Evolutionary conservation across 2,888 invertebrate species (phyloP).

Genomic region (Oithona nana): DNA sequence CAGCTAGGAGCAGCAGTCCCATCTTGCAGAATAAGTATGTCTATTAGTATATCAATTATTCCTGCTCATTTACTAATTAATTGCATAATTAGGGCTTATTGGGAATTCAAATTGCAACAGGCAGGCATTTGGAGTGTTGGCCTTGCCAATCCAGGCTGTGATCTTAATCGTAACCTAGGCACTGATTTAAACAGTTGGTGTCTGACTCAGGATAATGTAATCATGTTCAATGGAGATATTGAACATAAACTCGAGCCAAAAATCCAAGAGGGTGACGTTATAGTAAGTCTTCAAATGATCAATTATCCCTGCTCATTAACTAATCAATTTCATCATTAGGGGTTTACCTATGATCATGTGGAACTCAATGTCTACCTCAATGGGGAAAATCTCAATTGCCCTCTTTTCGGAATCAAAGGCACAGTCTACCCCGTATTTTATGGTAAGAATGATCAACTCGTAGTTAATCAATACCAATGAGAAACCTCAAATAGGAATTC

Average conservation of each 20-base stretch:
- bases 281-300: constrained; percentile 33
- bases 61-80: too few relatives aligned
- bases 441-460: constrained; percentile 38
- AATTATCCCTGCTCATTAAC: background rate
- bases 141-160: constrained; percentile 40
- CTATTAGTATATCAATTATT: too few relatives aligned
- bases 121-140: constrained; percentile 75
- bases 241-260: constrained; percentile 3
- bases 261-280: constrained; percentile 8
- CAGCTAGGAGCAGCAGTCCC: constrained; percentile 78
- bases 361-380: constrained; percentile 86
- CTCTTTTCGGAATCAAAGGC: constrained; percentile 69
- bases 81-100: too few relatives aligned
- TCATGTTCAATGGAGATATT: background rate
- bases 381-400: constrained; percentile 64
- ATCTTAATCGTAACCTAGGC: constrained; percentile 8
- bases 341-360: constrained; percentile 85
- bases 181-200: background rate
- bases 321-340: constrained; percentile 34
- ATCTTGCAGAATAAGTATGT: constrained; percentile 46
- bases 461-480: background rate
- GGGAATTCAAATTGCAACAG: constrained; percentile 14
- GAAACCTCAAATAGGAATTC: background rate
- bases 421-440: constrained; percentile 78
- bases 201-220: background rate